Conservation (phyloP, 2,888 invertebrate genomes). For the Alitta virens region DNA sequence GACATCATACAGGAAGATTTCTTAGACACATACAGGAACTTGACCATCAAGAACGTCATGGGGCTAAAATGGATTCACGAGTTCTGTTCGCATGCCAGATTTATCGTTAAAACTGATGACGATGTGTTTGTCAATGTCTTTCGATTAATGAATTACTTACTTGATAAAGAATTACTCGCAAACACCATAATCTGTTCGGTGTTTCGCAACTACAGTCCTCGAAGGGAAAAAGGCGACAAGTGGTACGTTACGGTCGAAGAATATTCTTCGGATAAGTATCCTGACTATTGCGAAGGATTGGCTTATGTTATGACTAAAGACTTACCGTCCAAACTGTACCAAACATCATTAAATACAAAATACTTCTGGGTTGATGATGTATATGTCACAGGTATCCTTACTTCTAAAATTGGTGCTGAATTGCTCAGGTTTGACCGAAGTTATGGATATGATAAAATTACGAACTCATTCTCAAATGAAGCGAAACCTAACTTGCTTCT, state of each 20-base stretch:
- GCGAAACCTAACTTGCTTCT: too few species aligned
- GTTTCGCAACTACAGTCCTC: conserved; percentile 27
- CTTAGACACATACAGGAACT: conserved; percentile 50
- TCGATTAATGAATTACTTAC: conserved; percentile 59
- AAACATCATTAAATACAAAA: conserved; percentile 27
- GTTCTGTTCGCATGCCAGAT: conserved; percentile 45
- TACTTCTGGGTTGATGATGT: conserved; percentile 45
- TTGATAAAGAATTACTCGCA: conserved; percentile 16
- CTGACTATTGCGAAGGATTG: conserved; percentile 40
- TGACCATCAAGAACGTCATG: conserved; percentile 51
- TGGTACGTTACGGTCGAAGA: conserved; percentile 32
- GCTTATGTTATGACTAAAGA: conserved; percentile 34
- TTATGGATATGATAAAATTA: conserved; percentile 8
- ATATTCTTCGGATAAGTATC: conserved; percentile 30
- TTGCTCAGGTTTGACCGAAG: conserved; percentile 8
- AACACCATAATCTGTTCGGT: conserved; percentile 36
- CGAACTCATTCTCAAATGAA: neutral
- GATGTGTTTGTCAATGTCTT: conserved; percentile 58
- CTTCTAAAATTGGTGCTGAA: conserved; percentile 25
- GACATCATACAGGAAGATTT: conserved; percentile 46
- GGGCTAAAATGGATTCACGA: conserved; percentile 41
- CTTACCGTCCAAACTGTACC: conserved; percentile 26
- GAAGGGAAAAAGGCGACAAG: conserved; percentile 30
- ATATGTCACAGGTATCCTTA: conserved; percentile 38
- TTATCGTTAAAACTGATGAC: conserved; percentile 31